Evolutionary conservation across 2,888 invertebrate species (phyloP), one percentile per base, ranked within the genome.

Genomic region (Chouioia cunea): DNA sequence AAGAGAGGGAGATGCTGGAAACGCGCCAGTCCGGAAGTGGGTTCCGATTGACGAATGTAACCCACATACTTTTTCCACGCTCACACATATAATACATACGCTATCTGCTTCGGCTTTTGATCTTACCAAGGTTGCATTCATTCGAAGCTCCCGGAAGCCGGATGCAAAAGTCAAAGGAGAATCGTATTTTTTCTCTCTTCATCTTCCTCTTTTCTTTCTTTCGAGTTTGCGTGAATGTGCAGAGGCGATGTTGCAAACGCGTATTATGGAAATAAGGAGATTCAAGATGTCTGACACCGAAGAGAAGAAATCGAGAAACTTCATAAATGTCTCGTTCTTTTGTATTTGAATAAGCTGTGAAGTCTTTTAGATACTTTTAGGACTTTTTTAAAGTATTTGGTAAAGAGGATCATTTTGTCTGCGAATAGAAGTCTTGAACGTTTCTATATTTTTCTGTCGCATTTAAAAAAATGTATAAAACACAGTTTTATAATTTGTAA

Each of bases 31-130:
- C 53, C 58, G 70, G 54, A 72, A 64, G 71, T 72, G 70, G 44
- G 59, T 53, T 72, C 65, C 58, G 71, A 77, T 72, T 72, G 73
- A 60, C 70, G 63, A 71, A 74, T 73, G 67, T 65, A 74, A 73
- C 69, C 71, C 67, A 71, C 67, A 71, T 76, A 74, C 74, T 53
- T 50, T 71, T 63, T 70, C 20, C 15, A 14, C 14, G 10, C 18
- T n/a, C 60, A 4, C n/a, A 6, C 15, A 0, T 36, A 47, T 14
- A 46, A 16, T 36, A 20, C 27, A 12, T 20, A 18, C 20, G 43
- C n/a, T 20, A 2, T 12, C 22, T 20, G 16, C 18, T 18, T 23
- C 36, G 46, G 36, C 58, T 56, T 65, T 65, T 57, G 65, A 65
- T 57, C 47, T 64, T 23, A 20, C 59, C 65, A 65, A 65, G 65